These are phyloP conservation scores for Tricholauxania praeusta DNA, from an alignment of 2,888 invertebrate species.

Conservation along the genomic window DNA sequence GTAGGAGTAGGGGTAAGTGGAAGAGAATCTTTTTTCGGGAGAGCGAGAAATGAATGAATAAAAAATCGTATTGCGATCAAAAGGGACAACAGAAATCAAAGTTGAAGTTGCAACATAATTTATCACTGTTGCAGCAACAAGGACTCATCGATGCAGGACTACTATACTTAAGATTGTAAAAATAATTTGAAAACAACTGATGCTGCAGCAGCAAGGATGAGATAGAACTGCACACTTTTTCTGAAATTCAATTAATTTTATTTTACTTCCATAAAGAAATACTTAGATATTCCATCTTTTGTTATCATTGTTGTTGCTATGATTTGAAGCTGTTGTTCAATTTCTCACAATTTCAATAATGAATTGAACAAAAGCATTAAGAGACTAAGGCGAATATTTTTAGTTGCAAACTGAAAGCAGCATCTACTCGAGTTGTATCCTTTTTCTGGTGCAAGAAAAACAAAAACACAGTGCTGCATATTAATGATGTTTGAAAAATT, in stretches of 20 bases:
- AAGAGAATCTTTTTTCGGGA: neutral
- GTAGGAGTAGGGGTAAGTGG: neutral
- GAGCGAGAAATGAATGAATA: neutral
- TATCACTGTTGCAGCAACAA: constrained; percentile 43
- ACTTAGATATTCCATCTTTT: neutral
- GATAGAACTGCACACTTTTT: neutral
- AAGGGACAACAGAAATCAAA: constrained; percentile 37
- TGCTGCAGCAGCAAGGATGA: constrained; percentile 15
- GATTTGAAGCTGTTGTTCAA: constrained; percentile 15
- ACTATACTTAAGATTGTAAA: constrained; percentile 19
- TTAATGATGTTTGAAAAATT: too few relatives aligned
- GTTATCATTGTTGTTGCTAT: neutral
- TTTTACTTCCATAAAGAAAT: constrained; percentile 1
- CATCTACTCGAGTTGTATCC: too few relatives aligned
- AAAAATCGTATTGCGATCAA: too few relatives aligned
- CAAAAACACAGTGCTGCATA: too few relatives aligned
- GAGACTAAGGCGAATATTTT: too few relatives aligned
- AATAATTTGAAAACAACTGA: constrained; percentile 14
- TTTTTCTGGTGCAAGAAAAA: too few relatives aligned
- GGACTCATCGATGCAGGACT: constrained; percentile 9
- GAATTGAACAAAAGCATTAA: neutral
- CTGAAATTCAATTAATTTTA: constrained; percentile 29
- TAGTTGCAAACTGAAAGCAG: too few relatives aligned
- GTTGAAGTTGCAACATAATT: constrained; percentile 49
- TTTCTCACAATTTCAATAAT: neutral